Evolutionary conservation across 2,113 vertebrate genomes (phyloP).

Genomic region (Pycnonotus jocosus): DNA sequence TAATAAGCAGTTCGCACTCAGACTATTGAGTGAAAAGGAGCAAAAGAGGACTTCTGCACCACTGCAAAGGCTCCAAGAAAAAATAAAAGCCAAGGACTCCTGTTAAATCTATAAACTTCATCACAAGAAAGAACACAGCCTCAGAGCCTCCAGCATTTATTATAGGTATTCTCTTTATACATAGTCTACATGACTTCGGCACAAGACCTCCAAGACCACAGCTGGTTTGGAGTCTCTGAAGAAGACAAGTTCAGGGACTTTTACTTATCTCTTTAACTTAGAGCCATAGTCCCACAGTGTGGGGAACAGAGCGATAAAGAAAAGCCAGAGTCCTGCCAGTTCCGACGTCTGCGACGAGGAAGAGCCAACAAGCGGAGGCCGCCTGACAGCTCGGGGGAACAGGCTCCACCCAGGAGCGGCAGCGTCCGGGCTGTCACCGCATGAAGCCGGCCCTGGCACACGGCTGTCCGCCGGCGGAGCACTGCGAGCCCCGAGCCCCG

Average conservation of each 20-base stretch:
- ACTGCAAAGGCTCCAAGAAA: not conserved
- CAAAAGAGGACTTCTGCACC: not conserved
- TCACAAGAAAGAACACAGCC: not conserved
- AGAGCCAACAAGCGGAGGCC: accelerated
- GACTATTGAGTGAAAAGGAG: not conserved
- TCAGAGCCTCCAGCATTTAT: not conserved
- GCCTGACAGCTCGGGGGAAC: not conserved
- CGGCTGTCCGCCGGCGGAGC: not conserved
- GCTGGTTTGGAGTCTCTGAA: not conserved
- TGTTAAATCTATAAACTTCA: not conserved
- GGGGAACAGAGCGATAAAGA: too few species aligned
- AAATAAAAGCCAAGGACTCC: not conserved
- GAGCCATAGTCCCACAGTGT: accelerated
- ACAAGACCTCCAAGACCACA: not conserved
- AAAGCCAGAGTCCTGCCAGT: accelerated
- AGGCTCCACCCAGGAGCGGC: not conserved
- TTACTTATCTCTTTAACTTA: not conserved
- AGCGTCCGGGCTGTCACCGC: not conserved
- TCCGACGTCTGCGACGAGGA: accelerated
- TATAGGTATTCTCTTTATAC: not conserved
- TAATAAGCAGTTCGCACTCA: not conserved
- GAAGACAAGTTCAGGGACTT: accelerated
- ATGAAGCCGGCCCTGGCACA: accelerated
- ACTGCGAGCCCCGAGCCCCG: not conserved
- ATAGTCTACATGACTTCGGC: accelerated